Evolutionary conservation across 2,888 invertebrate species (phyloP).

Genomic region (Tipula helvola): DNA sequence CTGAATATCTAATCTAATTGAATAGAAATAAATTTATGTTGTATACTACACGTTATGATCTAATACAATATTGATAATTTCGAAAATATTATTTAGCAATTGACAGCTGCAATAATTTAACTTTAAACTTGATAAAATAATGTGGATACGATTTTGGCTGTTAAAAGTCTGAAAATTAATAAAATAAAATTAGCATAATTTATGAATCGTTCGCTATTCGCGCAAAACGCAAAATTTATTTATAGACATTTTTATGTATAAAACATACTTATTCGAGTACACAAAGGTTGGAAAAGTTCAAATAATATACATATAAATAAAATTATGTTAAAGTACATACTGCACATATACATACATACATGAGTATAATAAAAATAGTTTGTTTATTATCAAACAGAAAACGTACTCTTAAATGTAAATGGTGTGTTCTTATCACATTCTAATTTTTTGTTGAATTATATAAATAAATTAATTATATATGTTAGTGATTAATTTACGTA

Average conservation of each 20-base stretch:
- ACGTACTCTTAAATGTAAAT: not conserved
- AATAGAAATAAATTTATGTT: too few species aligned
- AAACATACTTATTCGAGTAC: not conserved
- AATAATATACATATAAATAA: not conserved
- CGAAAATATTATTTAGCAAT: not conserved
- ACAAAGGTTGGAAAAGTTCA: not conserved
- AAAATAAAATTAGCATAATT: not conserved
- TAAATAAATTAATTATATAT: not conserved
- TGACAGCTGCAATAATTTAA: not conserved
- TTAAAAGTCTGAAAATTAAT: not conserved
- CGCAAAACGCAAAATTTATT: too few species aligned
- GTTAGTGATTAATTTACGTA: not conserved
- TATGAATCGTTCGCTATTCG: not conserved
- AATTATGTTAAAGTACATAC: not conserved
- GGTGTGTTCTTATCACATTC: not conserved
- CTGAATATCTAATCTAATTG: too few species aligned
- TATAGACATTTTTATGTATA: too few species aligned
- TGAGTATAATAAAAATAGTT: not conserved
- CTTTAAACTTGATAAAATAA: not conserved
- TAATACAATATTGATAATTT: not conserved
- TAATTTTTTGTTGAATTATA: not conserved
- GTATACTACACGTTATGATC: too few species aligned
- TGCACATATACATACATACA: not conserved
- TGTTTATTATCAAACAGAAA: not conserved
- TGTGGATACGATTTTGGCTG: not conserved